Conservation (phyloP, 2,797 vertebrate genomes). For the Echiichthys vipera region DNA sequence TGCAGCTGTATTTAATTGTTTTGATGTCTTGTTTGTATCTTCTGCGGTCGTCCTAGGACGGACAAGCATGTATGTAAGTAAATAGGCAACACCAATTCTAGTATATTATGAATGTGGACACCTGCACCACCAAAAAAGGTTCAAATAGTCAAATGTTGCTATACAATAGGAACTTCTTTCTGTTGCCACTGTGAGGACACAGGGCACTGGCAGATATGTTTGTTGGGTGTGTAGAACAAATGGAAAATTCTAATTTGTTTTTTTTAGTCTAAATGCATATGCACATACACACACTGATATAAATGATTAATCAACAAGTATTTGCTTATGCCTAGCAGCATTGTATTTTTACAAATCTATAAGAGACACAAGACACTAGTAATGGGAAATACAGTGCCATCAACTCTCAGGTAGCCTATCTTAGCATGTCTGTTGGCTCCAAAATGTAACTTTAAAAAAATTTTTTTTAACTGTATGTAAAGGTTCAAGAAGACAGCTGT, state of each 20-base stretch:
- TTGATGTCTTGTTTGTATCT: constrained; percentile 5
- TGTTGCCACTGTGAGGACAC: neutral
- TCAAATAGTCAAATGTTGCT: neutral
- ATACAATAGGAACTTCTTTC: neutral
- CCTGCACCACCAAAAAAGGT: no score
- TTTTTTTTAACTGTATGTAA: no score
- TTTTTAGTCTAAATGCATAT: no score
- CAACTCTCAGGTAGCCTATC: neutral
- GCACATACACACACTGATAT: neutral
- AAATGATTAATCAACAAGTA: neutral
- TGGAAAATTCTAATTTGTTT: neutral
- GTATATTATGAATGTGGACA: no score
- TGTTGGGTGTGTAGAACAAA: neutral
- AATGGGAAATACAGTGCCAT: neutral
- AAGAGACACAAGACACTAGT: neutral
- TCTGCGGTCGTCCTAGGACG: neutral
- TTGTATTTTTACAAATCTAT: neutral
- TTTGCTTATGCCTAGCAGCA: neutral
- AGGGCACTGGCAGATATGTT: neutral
- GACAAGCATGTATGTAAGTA: neutral
- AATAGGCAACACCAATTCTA: neutral
- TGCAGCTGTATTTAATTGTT: neutral
- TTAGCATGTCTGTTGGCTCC: neutral
- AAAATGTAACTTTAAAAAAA: no score
- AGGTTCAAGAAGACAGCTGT: neutral